Percentiles rank a stretch among this genome's conserved stretches.
phyloP scores from a whole-genome alignment of 2,797 vertebrate species.

The Pangasius larnaudii region DNA sequence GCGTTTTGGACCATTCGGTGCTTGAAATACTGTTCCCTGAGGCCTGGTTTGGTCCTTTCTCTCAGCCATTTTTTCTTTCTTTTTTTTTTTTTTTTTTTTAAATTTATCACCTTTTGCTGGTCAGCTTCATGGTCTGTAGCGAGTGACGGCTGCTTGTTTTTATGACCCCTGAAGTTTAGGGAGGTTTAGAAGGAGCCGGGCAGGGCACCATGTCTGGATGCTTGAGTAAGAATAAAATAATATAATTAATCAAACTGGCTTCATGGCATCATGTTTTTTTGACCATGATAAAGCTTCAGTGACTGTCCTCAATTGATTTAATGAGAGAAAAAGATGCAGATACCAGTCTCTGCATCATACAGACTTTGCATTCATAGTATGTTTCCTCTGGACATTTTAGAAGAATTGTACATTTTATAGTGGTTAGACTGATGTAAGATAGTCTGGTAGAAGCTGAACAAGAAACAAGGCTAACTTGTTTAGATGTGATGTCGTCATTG shows the following conservation, averaged over 20 bases:
- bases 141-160: constrained; percentile 3
- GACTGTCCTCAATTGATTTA: not conserved
- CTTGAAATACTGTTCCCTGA: not conserved
- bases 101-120: not conserved
- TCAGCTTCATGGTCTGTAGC: not conserved
- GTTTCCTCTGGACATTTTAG: not conserved
- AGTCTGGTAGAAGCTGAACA: not conserved
- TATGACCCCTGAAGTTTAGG: not conserved
- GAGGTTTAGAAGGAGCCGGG: not conserved
- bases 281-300: not conserved
- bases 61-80: not conserved
- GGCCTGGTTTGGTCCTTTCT: not conserved
- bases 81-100: not conserved
- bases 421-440: not conserved
- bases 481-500: not conserved
- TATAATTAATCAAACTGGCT: not conserved
- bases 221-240: not conserved
- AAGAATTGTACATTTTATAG: not conserved
- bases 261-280: not conserved
- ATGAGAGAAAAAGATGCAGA: not conserved
- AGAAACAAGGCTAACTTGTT: constrained; percentile 6
- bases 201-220: not conserved
- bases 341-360: not conserved
- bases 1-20: not conserved
- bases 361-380: constrained; percentile 6